Base-by-base conservation (phyloP, 2,888 invertebrate species). In the Blastobasis lacticolella region DNA sequence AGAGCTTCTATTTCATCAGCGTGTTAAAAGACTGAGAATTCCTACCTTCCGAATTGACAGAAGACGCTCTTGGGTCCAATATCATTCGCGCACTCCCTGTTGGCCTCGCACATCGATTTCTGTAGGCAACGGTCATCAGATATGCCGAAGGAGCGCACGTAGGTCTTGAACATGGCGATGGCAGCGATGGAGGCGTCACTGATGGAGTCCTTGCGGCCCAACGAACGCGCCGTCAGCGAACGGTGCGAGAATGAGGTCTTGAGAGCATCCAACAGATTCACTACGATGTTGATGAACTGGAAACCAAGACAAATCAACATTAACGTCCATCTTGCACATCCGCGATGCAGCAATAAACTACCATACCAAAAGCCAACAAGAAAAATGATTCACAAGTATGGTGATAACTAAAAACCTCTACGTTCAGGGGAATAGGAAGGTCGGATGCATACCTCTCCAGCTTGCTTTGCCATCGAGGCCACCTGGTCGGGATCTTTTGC, bases 11-110 rank as follows among this genome's bases (percentile, higher is more conserved):
- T 23, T 23, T 23, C 23, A 23, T 23, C 23, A 23, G 23, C 9
- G 5, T 40, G 9, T 45, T 46, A 5, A 45, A 50, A n/a, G 38
- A 7, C 5, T 40, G 9, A 42, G 6, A 42, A 49, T 59, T 92
- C 95, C 94, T 87, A 97, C 96, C 95, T 95, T 93, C 96, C 96
- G 67, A 97, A 90, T 83, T 97, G 96, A 72, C 97, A 97, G 91
- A 96, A 95, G 66, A 97, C 92, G 67, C 95, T 94, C 89, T 93
- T 90, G 82, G 94, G 90, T 81, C 93, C 93, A 59, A 93, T 92
- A 73, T 95, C 96, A 49, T 91, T 90, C 38, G 94, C 91, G 78
- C 97, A 97, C 70, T 97, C 96, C 49, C 91, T 92, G 79, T 95
- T 96, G 37, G 97, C 97, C 66, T 97, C 95, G 73, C 97, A 97